These are phyloP conservation scores for Hippotragus niger DNA, from an alignment of 2,113 vertebrate genomes.

Conservation along the genomic window DNA sequence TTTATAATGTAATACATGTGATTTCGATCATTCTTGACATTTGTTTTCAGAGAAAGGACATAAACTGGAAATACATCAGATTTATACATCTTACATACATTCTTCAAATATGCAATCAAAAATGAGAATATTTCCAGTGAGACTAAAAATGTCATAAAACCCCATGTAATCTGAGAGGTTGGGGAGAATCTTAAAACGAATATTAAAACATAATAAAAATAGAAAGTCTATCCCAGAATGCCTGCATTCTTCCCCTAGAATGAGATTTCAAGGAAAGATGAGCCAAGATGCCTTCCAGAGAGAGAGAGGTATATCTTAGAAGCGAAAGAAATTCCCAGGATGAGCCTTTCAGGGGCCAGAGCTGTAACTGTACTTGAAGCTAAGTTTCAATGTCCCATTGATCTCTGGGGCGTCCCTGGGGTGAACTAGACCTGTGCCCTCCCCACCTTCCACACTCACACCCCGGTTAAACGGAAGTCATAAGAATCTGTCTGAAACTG, in stretches of 20 bases:
- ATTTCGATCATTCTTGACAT: not conserved
- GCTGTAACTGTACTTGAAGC: too few relatives aligned
- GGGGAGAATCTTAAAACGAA: not conserved
- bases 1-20: not conserved
- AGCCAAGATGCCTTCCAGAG: not conserved
- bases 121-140: not conserved
- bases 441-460: not conserved
- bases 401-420: not conserved
- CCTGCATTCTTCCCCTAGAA: too few relatives aligned
- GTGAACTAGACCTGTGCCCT: not conserved
- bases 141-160: not conserved
- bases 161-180: not conserved
- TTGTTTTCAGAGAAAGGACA: not conserved
- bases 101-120: not conserved
- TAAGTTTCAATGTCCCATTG: fast-evolving
- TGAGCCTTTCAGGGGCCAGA: not conserved
- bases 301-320: not conserved
- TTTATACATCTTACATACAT: not conserved
- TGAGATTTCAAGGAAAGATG: fast-evolving
- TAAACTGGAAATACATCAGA: not conserved
- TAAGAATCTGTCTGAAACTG: not conserved
- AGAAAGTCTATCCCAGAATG: not conserved
- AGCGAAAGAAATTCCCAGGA: not conserved
- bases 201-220: not conserved
- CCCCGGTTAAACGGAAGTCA: not conserved